Evolutionary conservation across 2,888 invertebrate genomes (phyloP).

Genomic region (Hypselothyrea guttata): DNA sequence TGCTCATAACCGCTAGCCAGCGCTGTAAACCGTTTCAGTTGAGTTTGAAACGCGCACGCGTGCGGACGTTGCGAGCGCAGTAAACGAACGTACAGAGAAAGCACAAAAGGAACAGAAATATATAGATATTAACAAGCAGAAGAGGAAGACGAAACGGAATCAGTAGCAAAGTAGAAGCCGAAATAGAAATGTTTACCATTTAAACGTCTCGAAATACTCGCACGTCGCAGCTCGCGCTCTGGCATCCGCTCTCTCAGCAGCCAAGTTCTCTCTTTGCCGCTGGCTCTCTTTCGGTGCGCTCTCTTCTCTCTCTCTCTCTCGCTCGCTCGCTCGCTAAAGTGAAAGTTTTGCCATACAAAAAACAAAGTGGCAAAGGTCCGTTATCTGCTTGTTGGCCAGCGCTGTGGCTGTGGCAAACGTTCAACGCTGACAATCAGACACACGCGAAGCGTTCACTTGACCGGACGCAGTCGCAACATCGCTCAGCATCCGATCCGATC

Average conservation of each 20-base stretch:
- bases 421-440: slow-evolving; percentile 67
- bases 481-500: slow-evolving; percentile 11
- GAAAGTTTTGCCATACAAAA: slow-evolving; percentile 79
- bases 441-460: slow-evolving; percentile 79
- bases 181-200: slow-evolving; percentile 76
- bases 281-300: slow-evolving; percentile 13
- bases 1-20: slow-evolving; percentile 60
- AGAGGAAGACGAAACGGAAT: too few relatives aligned
- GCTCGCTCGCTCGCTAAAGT: slow-evolving; percentile 73
- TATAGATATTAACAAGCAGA: slow-evolving; percentile 26
- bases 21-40: slow-evolving; percentile 73
- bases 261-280: slow-evolving; percentile 2
- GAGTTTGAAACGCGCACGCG: slow-evolving; percentile 70
- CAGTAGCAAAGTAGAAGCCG: slow-evolving; percentile 61
- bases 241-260: slow-evolving; percentile 13
- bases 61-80: slow-evolving; percentile 46
- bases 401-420: slow-evolving; percentile 55
- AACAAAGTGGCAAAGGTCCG: slow-evolving; percentile 76
- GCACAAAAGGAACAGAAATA: slow-evolving; percentile 62
- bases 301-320: slow-evolving; percentile 13
- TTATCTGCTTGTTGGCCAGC: slow-evolving; percentile 76
- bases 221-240: too few relatives aligned
- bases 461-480: slow-evolving; percentile 66
- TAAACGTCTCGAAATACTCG: slow-evolving; percentile 70
- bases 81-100: slow-evolving; percentile 46